Evolutionary conservation across 2,888 invertebrate species (phyloP), one percentile per base, ranked within the genome.

Genomic region (Gari tellinella): DNA sequence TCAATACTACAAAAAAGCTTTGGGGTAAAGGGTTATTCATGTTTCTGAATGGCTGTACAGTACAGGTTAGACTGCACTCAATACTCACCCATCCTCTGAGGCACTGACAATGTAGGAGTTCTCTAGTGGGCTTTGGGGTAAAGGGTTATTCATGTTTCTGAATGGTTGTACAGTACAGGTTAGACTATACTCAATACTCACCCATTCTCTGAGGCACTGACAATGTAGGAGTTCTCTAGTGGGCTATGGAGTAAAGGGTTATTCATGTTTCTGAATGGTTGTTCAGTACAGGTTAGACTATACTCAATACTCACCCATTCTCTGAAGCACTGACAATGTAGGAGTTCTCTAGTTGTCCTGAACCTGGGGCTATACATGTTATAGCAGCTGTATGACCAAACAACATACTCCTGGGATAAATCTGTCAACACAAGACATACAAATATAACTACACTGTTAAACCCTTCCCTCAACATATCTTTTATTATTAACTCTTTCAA

Each of bases 361-460:
- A 93, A 53, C 97, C 97, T 85, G 96, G 95, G 1, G 97, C 96
- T 80, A 99, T 93, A 93, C 93, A 93, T 45, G 81, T 92, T 46
- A 99, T 96, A 0, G 98, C 96, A n/a, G 97, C 96, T 0, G 97
- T 96, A 88, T 99, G 99, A 0, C 99, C 99, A 52, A 99, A 97
- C 56, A 96, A 93, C 84, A 99, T 93, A 92, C 97, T 98, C 67
- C 97, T 94, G 0, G 99, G 99, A 12, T 95, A 96, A 95, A 99
- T 96, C 94, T 95, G 86, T n/a, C 31, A 53, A 21, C 43, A 17
- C 38, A 1, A 23, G 49, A 15, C 19, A 31, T 31, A 31, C 10
- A 10, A 4, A 31, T 10, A 31, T 31, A 10, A 45, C 5, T 4
- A 4, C 19, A 45, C 4, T 5, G 5, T 45, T 45, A 17, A 45